Base-by-base conservation (phyloP, 2,797 vertebrate genomes). In the Sarcophilus harrisii region DNA sequence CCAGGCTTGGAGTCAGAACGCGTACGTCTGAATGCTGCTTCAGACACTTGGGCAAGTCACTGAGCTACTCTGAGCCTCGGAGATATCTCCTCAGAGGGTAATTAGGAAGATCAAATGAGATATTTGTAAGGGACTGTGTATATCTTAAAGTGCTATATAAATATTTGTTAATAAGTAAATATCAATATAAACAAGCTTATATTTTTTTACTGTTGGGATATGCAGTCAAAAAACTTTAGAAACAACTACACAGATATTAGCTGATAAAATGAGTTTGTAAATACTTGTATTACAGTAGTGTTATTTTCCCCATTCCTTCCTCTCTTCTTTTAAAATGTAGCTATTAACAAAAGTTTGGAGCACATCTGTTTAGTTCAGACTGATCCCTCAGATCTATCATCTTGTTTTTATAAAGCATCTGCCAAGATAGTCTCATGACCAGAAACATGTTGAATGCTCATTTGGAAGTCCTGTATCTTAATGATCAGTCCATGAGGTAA, bases 361-460 rank as follows among this genome's bases (percentile, higher is more conserved):
- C 38, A 49, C 73, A 45, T 87, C 73, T 87, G 73, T 87, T 87
- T 87, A 87, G 73, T 87, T 49, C 73, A 87, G 73, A 38, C 38
- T 87, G 73, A 12, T 87, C 73, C 45, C 73, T 87, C 38, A 49
- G 21, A 87, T 87, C 73, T 38, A 87, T 87, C 73, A 87, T 87
- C 73, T 87, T 87, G 73, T 87, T 87, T 87, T 87, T 21, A 87
- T 87, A 87, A 87, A 24, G 73, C 73, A 87, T 45, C 38, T 87
- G 73, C 73, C 73, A 87, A 87, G 73, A 87, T 87, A 87, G 10
- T 87, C 73, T 87, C 38, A 87, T 87, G 73, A 87, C 73, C 73
- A 49, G 73, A 87, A 87, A 87, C 73, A 87, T 87, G 73, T 87
- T 87, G 73, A 87, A 87, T 49, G 73, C 9, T 87, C 73, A 45